These are phyloP conservation scores for Megaleporinus macrocephalus DNA, from an alignment of 2,113 vertebrate species.

Conservation along the genomic window DNA sequence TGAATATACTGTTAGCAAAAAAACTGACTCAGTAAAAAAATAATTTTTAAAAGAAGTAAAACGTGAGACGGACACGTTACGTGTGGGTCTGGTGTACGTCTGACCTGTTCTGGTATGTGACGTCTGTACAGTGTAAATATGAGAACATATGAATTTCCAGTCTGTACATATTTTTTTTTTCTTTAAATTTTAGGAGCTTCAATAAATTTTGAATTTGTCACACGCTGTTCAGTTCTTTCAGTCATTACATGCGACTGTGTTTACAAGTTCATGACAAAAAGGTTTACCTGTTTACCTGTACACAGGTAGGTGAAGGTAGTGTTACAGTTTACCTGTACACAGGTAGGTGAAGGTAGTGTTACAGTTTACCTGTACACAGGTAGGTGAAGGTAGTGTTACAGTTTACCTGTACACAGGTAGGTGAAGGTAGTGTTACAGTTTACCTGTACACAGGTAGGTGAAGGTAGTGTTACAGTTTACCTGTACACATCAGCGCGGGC, in stretches of 20 bases:
- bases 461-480: no score
- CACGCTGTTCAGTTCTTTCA: slow-evolving; percentile 51
- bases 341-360: no score
- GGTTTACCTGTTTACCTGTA: no score
- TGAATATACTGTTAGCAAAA: background rate
- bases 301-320: no score
- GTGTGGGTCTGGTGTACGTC: slow-evolving; percentile 5
- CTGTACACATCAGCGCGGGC: no score
- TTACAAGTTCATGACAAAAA: no score
- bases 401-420: no score
- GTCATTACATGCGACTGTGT: background rate
- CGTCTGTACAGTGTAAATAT: slow-evolving; percentile 77
- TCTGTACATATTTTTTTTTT: slow-evolving; percentile 68
- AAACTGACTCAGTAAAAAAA: slow-evolving; percentile 4
- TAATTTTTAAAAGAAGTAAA: background rate
- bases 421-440: no score
- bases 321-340: no score
- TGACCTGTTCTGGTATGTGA: background rate
- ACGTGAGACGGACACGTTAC: background rate
- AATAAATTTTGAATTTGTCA: slow-evolving; percentile 74
- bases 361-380: no score
- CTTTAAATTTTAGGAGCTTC: slow-evolving; percentile 61
- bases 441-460: no score
- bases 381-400: no score
- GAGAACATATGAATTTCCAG: slow-evolving; percentile 69